Evolutionary conservation across 1,140 invertebrate species (phyloP), one percentile per base, ranked within the genome.

Genomic region (Cataglyphis hispanica): DNA sequence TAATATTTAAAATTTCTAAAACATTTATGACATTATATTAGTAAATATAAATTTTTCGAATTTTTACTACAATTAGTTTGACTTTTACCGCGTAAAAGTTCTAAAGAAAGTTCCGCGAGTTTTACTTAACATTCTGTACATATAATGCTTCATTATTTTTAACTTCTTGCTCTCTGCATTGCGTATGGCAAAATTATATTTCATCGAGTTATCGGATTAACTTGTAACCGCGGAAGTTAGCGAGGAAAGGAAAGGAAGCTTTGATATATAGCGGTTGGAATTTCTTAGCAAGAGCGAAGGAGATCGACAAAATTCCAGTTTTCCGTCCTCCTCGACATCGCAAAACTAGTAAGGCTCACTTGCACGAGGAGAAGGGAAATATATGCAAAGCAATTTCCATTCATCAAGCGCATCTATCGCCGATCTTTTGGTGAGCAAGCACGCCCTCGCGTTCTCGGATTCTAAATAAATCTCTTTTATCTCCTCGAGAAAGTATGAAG

Each of bases 341-440:
- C 61, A 83, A 83, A 72, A 83, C 25, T 60, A 60, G 67, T 25
- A 16, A 19, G 37, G 72, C 25, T 16, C 16, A 40, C 13, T 50
- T 16, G 46, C 53, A 84, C 25, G 63, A 43, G 16, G 2, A 8
- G 25, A 69, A 63, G 25, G 56, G 61, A 56, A 83, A 90, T 86
- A 88, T 90, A 88, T 88, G 87, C 88, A 88, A 86, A 88, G 85
- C 85, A 84, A 90, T 89, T 89, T 88, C 84, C 85, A 90, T 88
- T 85, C 80, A 90, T 89, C 87, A 90, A 85, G 74, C n/a, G 60
- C 74, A 67, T 87, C 74, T 88, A 85, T 89, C 86, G 66, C 27
- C 78, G 37, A 74, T 56, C 50, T 74, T 34, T 46, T 60, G 31
- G 34, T 31, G 72, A 75, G 34, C 53, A 25, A 83, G 87, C 77